phyloP scores from a whole-genome alignment of 30 jellyfish, hydroid and myxozoan genomes.

The Phacellophora camtschatica region DNA sequence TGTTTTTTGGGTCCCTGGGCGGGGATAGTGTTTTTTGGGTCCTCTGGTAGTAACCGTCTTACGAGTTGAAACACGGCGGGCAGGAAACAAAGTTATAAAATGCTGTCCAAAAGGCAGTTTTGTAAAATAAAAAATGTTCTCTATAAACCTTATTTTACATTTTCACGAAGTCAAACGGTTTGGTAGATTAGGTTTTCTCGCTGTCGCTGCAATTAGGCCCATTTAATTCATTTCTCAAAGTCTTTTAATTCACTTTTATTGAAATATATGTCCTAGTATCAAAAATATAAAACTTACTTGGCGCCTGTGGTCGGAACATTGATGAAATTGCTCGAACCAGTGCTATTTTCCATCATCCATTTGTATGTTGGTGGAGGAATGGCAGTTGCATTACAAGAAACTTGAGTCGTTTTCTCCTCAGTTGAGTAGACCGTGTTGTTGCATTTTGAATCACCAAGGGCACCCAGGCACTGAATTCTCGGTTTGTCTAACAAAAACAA shows the following conservation, averaged over 20 bases:
- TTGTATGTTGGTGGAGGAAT: slow-evolving; percentile 81
- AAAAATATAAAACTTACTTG: background rate
- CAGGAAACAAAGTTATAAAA: background rate
- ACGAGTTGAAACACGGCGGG: background rate
- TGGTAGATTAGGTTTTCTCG: too few species aligned
- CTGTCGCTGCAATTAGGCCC: too few species aligned
- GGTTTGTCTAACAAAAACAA: slow-evolving; percentile 48
- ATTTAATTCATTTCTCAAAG: too few species aligned
- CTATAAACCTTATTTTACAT: too few species aligned
- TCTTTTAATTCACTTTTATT: too few species aligned
- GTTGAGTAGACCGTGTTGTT: slow-evolving; percentile 51
- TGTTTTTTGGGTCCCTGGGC: too few species aligned
- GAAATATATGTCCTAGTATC: too few species aligned
- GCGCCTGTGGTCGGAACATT: slow-evolving; percentile 9
- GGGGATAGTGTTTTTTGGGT: too few species aligned
- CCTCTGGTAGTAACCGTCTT: too few species aligned
- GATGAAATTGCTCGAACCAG: slow-evolving; percentile 13
- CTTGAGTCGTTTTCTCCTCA: slow-evolving; percentile 16
- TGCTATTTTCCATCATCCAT: slow-evolving; percentile 63
- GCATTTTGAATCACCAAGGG: slow-evolving; percentile 63
- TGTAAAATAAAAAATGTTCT: too few species aligned
- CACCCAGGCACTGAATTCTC: slow-evolving; percentile 71
- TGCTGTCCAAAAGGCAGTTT: too few species aligned
- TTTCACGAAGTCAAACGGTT: too few species aligned
- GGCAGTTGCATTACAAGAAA: slow-evolving; percentile 72